Percentiles rank a stretch among this genome's conserved stretches.
phyloP scores from a whole-genome alignment of 1,140 invertebrate species.

The Bacillus rossius region DNA sequence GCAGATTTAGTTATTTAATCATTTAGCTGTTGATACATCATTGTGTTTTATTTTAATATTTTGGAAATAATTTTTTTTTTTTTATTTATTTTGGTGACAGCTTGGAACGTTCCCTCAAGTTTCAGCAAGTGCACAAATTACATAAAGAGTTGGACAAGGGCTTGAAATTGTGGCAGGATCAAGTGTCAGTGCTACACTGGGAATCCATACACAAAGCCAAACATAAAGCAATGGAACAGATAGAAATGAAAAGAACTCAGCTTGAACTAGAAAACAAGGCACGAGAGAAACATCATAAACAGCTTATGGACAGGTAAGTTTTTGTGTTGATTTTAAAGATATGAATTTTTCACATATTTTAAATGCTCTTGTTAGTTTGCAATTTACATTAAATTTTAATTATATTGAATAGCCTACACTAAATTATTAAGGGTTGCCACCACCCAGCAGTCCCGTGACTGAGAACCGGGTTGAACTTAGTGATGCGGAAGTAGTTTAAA shows the following conservation, averaged over 20 bases:
- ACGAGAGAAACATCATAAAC: conserved; percentile 21
- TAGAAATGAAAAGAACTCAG: conserved; percentile 25
- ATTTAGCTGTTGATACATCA: too few species aligned
- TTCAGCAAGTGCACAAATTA: conserved; percentile 26
- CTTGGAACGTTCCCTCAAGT: conserved; percentile 28
- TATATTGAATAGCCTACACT: too few species aligned
- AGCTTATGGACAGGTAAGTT: conserved; percentile 26
- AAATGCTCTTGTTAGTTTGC: too few species aligned
- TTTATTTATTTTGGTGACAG: conserved; percentile 20
- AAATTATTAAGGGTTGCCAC: too few species aligned
- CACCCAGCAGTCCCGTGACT: too few species aligned
- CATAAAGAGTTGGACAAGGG: conserved; percentile 30
- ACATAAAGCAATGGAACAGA: conserved; percentile 20
- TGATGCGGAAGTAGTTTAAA: too few species aligned
- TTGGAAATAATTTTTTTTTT: conserved; percentile 12
- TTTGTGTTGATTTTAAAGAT: too few species aligned
- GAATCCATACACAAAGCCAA: conserved; percentile 26
- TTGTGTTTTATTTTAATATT: neutral
- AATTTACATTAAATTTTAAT: too few species aligned
- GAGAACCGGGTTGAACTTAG: too few species aligned
- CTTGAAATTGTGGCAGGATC: conserved; percentile 34
- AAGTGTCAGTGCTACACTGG: conserved; percentile 32
- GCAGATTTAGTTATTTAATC: too few species aligned
- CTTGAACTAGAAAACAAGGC: conserved; percentile 27
- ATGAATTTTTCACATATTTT: too few species aligned